Evolutionary conservation across 2,113 vertebrate genomes (phyloP).

Genomic region (Myodes glareolus): DNA sequence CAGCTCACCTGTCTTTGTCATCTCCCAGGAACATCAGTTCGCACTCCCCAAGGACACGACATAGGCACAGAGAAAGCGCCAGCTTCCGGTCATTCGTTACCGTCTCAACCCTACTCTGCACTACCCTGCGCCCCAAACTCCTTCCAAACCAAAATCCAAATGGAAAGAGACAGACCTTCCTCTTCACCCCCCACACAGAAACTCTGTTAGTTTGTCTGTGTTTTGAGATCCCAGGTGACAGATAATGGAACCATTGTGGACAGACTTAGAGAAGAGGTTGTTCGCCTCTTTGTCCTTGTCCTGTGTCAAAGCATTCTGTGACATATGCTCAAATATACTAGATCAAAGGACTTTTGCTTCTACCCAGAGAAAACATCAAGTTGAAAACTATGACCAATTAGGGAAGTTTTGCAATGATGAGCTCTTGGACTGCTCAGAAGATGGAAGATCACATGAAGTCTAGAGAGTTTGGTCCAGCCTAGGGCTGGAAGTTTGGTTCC

Average conservation of each 20-base stretch:
- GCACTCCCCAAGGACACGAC: slow-evolving; percentile 76
- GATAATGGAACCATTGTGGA: neutral
- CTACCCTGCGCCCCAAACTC: slow-evolving; percentile 53
- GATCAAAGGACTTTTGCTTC: neutral
- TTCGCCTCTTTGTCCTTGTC: neutral
- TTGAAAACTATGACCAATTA: neutral
- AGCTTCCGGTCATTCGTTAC: slow-evolving; percentile 75
- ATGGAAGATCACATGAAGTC: neutral
- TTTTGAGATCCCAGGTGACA: slow-evolving; percentile 40
- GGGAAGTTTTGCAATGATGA: neutral
- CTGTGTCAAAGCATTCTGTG: neutral
- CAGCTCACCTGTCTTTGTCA: slow-evolving; percentile 77
- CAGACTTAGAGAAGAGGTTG: slow-evolving; percentile 28
- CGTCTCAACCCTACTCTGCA: neutral
- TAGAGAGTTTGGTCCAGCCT: neutral
- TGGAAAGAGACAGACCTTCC: slow-evolving; percentile 46
- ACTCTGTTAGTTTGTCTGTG: neutral
- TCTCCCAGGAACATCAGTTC: slow-evolving; percentile 82
- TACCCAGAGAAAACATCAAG: neutral
- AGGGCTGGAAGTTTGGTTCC: neutral
- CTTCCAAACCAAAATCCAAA: slow-evolving; percentile 50
- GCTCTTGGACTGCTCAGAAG: neutral
- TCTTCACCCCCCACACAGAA: slow-evolving; percentile 25
- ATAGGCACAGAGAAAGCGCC: slow-evolving; percentile 68
- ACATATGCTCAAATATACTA: neutral